phyloP scores from a whole-genome alignment of 2,888 invertebrate species.

The Microctonus hyperodae region DNA sequence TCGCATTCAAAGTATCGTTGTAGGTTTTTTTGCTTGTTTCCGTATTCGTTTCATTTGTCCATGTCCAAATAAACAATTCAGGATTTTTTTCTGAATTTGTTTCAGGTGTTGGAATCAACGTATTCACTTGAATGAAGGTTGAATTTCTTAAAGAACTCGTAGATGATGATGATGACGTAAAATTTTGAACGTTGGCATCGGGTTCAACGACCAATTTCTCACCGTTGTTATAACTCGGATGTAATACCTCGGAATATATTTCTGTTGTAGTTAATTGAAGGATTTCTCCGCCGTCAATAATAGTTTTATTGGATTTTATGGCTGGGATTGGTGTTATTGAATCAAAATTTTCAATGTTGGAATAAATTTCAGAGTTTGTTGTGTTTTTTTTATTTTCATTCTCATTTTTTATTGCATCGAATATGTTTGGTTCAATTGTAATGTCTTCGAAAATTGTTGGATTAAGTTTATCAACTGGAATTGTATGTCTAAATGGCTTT shows the following conservation, averaged over 20 bases:
- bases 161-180: not conserved
- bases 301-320: not conserved
- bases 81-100: not conserved
- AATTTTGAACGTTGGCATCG: conserved; percentile 8
- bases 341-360: not conserved
- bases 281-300: conserved; percentile 1
- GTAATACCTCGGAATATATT: conserved; percentile 45
- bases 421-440: not conserved
- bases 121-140: conserved; percentile 53
- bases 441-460: conserved; percentile 37
- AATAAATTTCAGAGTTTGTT: not conserved
- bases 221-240: conserved; percentile 43
- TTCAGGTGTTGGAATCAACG: conserved; percentile 35
- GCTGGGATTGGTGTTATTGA: not conserved
- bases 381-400: not conserved
- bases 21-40: conserved; percentile 49
- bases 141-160: conserved; percentile 14
- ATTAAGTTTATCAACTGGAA: conserved; percentile 59
- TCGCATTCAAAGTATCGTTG: conserved; percentile 56
- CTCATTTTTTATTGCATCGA: not conserved
- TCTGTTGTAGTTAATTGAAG: conserved; percentile 43
- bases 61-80: conserved; percentile 31
- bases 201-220: conserved; percentile 42
- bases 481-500: conserved; percentile 59
- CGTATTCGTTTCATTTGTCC: conserved; percentile 25